A percentile compares a stretch with the other conserved stretches of the same genome.
Evolutionary conservation across 2,888 invertebrate genomes (phyloP).

Genomic region (Apotomis betuletana): DNA sequence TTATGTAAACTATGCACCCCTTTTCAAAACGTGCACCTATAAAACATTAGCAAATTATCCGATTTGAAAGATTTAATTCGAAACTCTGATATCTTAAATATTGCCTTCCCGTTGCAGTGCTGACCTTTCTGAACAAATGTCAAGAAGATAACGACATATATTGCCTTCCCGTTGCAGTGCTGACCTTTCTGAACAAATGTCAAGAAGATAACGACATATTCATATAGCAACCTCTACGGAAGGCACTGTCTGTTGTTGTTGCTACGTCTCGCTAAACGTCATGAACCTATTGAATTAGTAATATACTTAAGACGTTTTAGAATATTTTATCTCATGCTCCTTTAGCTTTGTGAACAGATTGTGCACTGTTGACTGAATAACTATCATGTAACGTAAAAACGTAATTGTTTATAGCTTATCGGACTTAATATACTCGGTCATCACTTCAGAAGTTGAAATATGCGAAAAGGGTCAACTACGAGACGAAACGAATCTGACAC

Average conservation of each 20-base stretch:
- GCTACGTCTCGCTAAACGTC: neutral
- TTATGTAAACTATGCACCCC: too few species aligned
- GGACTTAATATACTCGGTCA: too few species aligned
- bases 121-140: constrained; percentile 27
- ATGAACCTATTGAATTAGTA: neutral
- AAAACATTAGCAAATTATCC: too few species aligned
- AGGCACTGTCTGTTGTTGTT: constrained; percentile 2
- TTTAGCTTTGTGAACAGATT: too few species aligned
- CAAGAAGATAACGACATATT: constrained; percentile 4
- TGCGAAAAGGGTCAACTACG: too few species aligned
- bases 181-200: constrained; percentile 27
- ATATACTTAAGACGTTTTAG: neutral
- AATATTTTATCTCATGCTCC: neutral
- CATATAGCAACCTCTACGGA: neutral
- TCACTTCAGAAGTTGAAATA: too few species aligned
- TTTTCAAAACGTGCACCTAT: too few species aligned
- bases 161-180: constrained; percentile 3
- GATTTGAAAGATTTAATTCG: too few species aligned
- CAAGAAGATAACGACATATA: constrained; percentile 13
- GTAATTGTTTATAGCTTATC: too few species aligned
- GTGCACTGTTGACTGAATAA: too few species aligned
- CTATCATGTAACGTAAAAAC: too few species aligned
- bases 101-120: constrained; percentile 3
- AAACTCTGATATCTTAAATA: neutral
- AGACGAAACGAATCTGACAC: too few species aligned